Conservation (phyloP, 2,113 vertebrate genomes). For the Picathartes gymnocephalus region DNA sequence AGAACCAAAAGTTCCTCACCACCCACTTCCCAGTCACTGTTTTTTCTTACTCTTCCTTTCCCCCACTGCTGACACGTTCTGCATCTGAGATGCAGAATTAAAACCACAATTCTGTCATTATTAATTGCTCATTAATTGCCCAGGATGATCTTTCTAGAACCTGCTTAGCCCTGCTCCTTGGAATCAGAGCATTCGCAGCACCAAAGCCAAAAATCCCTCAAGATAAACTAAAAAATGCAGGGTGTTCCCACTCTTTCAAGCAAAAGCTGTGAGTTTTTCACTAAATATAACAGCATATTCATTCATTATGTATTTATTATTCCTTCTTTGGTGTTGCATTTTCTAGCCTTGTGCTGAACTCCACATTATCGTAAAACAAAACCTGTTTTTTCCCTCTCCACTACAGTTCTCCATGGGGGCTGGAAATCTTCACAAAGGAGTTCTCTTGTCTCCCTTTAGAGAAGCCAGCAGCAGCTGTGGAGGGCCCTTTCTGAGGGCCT, state of each 20-base stretch:
- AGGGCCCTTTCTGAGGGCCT: slow-evolving; percentile 37
- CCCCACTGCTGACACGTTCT: background rate
- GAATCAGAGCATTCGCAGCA: background rate
- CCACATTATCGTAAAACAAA: slow-evolving; percentile 52
- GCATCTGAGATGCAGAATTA: background rate
- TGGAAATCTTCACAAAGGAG: slow-evolving; percentile 40
- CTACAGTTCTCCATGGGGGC: slow-evolving; percentile 47
- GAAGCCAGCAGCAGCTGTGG: slow-evolving; percentile 29
- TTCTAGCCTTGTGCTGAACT: slow-evolving; percentile 41
- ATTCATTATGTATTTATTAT: slow-evolving; percentile 18
- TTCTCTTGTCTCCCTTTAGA: slow-evolving; percentile 55
- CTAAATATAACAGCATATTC: background rate
- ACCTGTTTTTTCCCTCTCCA: slow-evolving; percentile 27
- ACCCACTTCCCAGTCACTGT: background rate
- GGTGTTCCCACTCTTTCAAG: background rate
- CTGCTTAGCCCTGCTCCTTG: background rate
- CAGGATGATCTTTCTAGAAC: background rate
- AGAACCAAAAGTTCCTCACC: background rate
- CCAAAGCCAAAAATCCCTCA: background rate
- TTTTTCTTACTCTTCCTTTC: background rate
- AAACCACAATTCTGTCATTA: background rate
- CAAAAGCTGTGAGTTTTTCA: background rate
- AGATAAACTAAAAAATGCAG: background rate
- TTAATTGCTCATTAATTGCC: background rate
- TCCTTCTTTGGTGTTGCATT: background rate